phyloP scores from a whole-genome alignment of 2,797 vertebrate species.

The Florisuga fusca region DNA sequence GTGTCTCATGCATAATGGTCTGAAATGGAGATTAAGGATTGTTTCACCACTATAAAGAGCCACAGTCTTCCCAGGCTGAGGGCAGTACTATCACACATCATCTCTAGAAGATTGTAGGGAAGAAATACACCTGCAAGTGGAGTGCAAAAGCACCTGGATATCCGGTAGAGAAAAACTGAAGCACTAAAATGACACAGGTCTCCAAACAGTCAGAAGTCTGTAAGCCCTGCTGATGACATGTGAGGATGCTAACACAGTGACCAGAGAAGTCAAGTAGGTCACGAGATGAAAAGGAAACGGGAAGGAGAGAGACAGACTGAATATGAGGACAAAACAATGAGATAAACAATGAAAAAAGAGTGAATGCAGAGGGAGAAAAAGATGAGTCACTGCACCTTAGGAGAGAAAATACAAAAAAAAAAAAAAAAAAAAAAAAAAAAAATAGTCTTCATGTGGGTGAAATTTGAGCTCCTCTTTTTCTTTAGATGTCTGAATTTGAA shows the following conservation, averaged over 20 bases:
- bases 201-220: not conserved
- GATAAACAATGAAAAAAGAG: not conserved
- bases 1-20: fast-evolving
- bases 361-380: not conserved
- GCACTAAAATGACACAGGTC: not conserved
- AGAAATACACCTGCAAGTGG: not conserved
- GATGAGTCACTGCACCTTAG: not conserved
- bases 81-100: not conserved
- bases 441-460: not conserved
- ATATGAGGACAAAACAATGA: not conserved
- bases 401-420: not conserved
- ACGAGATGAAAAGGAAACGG: not conserved
- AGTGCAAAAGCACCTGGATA: not conserved
- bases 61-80: not conserved
- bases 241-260: not conserved
- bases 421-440: not conserved
- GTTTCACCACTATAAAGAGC: not conserved
- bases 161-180: not conserved
- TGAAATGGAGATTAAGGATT: not conserved
- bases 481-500: not conserved
- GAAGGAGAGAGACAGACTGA: not conserved
- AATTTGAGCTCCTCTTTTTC: not conserved
- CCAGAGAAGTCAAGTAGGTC: not conserved
- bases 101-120: not conserved
- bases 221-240: not conserved